These are phyloP conservation scores for Drosophila cardini DNA, from an alignment of 1,140 invertebrate genomes.

Conservation along the genomic window DNA sequence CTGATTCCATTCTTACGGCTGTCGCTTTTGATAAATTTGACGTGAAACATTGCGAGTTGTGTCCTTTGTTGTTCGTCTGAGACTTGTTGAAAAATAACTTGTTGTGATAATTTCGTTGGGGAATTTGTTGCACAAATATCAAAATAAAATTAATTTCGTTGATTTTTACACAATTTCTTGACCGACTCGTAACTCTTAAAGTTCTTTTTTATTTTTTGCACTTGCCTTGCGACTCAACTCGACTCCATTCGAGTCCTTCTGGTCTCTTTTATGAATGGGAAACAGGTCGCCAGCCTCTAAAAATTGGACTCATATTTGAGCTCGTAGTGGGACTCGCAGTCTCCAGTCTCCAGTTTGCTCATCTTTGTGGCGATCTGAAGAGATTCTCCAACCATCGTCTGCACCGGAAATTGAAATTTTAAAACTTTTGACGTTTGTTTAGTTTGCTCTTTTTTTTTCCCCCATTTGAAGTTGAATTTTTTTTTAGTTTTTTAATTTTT, in stretches of 20 bases:
- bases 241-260: slow-evolving; percentile 16
- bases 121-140: slow-evolving; percentile 81
- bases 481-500: slow-evolving; percentile 13
- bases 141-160: slow-evolving; percentile 81
- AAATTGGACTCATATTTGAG: background rate
- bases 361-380: slow-evolving; percentile 30
- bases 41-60: slow-evolving; percentile 41
- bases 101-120: slow-evolving; percentile 76
- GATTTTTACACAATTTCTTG: slow-evolving; percentile 37
- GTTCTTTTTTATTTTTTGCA: slow-evolving; percentile 14
- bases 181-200: background rate
- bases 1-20: slow-evolving; percentile 67
- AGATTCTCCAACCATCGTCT: slow-evolving; percentile 34
- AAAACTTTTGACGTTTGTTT: slow-evolving; percentile 81
- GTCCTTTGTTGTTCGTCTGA: slow-evolving; percentile 32
- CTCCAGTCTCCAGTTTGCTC: slow-evolving; percentile 3
- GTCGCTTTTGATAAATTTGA: slow-evolving; percentile 80
- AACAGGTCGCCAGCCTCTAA: slow-evolving; percentile 25
- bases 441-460: slow-evolving; percentile 43
- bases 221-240: slow-evolving; percentile 27
- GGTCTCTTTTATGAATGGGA: slow-evolving; percentile 46
- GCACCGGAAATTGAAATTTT: slow-evolving; percentile 82
- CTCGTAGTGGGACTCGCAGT: background rate
- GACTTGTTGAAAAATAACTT: slow-evolving; percentile 71
- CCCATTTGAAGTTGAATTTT: background rate